Base-by-base conservation (phyloP, 2,797 vertebrate species). In the Odontamblyopus rebecca region DNA sequence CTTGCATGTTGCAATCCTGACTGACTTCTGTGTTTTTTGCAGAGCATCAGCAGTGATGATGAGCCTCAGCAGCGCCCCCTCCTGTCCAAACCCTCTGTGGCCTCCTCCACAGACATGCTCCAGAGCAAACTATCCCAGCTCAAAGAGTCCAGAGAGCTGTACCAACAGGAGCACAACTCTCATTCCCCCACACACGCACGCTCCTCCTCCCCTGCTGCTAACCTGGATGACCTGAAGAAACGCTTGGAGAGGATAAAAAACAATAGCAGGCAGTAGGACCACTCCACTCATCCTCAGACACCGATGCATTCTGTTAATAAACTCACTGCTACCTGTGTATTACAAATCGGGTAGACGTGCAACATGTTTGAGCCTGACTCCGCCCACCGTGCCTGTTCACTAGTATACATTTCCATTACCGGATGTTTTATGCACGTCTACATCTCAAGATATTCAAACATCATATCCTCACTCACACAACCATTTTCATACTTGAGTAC, bases 151-250 rank as follows among this genome's bases (percentile, higher is more conserved):
- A 90, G 97, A 2, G 97, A 98, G 92, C 75, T 96, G 82, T 95
- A 95, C 89, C 96, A 96, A 71, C 93, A 96, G 78, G 97, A 98
- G 67, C 95, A 96, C 90, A 94, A 75, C 93, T 84, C 90, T 81
- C 95, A 67, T 91, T 93, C 86, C 77, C 95, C 93, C 74, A 66
- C 84, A 54, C 89, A 92, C 83, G 81, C 92, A 65, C 94, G 94
- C 44, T 91, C 95, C 2, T 90, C 95, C 71, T 95, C 96, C 1
- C 94, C 96, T 8, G 92, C 95, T 7, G 85, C 96, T 77, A 99
- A 99, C 90, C 96, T 99, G 27, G 98, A 99, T 67, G 98, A 99
- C 95, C 96, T 99, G 93, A 98, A 98, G 95, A 99, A 99, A 85
- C 96, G 98, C 88, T 93, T 99, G 93, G 98, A 99, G 93, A 94